Base-by-base conservation (phyloP, 2,888 invertebrate species). In the Hydrotaea cyrtoneurina region DNA sequence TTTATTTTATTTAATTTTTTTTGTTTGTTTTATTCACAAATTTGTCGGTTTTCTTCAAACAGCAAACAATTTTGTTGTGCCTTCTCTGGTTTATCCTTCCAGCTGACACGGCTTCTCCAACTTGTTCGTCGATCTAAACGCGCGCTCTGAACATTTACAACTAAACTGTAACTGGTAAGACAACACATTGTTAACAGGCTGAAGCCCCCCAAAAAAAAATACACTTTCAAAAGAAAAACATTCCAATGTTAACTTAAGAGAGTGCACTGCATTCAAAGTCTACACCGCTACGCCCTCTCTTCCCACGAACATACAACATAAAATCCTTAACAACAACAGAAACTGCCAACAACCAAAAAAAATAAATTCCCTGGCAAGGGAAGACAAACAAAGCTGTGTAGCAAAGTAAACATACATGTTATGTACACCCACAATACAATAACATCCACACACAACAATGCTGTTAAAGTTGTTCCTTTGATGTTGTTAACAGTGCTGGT, bases 121-220 rank as follows among this genome's bases (percentile, higher is more conserved):
- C 3, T 39, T 31, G 36, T 73, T 26, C 62, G n/a, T 7, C 69
- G 80, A 86, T 81, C 86, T 82, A 83, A 75, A 80, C 87, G 74
- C 86, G 82, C 86, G 87, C 85, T 82, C 80, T 84, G 86, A 57
- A 85, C 85, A 72, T 84, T 86, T 78, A 77, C 85, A 81, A 87
- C 86, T 87, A 81, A 86, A 82, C 26, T 55, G 50, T 50, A 36
- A 19, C 23, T 46, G 69, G 19, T 59, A 77, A 55, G 43, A 74
- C 74, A 57, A 26, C 17, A 50, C 76, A 76, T 23, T 76, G 69
- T n/a, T 36, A 76, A 81, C 46, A 66, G 39, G 39, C 39, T 1
- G 2, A 39, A 13, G 76, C 59, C 77, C 82, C 78, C 72, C 80
- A 71, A 78, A 86, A 36, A 26, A 31, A 57, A 13, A 39, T 17